Base-by-base conservation (phyloP, 2,797 vertebrate species). In the Pangasius djambal region DNA sequence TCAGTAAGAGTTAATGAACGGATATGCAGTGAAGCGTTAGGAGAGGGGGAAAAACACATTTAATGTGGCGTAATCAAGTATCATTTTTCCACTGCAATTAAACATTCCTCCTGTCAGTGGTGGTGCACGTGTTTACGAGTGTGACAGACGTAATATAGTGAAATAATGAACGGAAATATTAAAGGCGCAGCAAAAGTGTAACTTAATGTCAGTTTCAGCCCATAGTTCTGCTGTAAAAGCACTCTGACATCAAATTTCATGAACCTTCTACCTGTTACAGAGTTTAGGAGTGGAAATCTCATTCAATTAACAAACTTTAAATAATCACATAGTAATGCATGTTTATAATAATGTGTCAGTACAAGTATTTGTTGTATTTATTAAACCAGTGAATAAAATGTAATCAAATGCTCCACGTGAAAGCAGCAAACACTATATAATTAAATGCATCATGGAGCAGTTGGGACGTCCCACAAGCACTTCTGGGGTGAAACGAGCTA, bases 51-150 rank as follows among this genome's bases (percentile, higher is more conserved):
- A 86, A 86, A 86, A 75, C 85, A 86, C 44, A 74, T 86, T 86
- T 86, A 86, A 86, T 75, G 85, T 86, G 69, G 52, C 52, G 70
- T 86, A 86, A 86, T 86, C 85, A 86, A 86, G 85, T 57, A 57
- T 86, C 85, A 86, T 86, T 86, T 86, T 86, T 86, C 67, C 85
- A 75, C 70, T 75, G 85, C 85, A 86, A 86, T 86, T 86, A 86
- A 75, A 86, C 85, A 75, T 86, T 86, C 85, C 85, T 61, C 85
- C 69, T 86, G 70, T 86, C 85, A 15, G 70, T 57, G 55, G 69
- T 86, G 85, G 85, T 75, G 85, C 69, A 86, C 37, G 85, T 75
- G 85, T 75, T 86, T 85, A 72, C 72, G 67, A 85, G 83, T 86
- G 85, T 75, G 70, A 75, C 85, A 86, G 70, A n/a, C 34, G 70